These are phyloP conservation scores for Enteromius unitaeniatus DNA, from an alignment of 2,797 vertebrate genomes.

Conservation along the genomic window DNA sequence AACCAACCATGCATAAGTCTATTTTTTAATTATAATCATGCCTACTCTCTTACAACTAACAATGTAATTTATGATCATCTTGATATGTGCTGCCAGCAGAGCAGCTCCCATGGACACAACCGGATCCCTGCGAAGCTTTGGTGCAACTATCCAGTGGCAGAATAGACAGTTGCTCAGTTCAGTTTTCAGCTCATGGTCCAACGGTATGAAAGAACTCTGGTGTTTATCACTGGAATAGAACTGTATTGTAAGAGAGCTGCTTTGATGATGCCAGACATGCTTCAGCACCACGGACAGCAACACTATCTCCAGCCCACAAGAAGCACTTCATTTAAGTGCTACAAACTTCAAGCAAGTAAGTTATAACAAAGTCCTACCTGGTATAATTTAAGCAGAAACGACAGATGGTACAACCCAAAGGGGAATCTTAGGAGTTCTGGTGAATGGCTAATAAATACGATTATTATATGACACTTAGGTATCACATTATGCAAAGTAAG, in stretches of 20 bases:
- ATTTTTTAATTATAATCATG: background rate
- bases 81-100: background rate
- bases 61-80: background rate
- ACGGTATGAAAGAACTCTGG: background rate
- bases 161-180: background rate
- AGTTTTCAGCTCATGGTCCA: background rate
- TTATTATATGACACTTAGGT: background rate
- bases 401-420: background rate
- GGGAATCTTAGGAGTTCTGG: background rate
- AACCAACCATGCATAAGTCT: conserved; percentile 10
- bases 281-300: conserved; percentile 38
- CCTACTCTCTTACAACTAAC: background rate
- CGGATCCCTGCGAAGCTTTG: background rate
- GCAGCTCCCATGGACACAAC: background rate
- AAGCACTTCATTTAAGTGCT: background rate
- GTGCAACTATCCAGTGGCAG: conserved; percentile 9
- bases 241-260: background rate
- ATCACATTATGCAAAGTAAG: background rate
- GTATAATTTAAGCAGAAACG: background rate
- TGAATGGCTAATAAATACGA: background rate
- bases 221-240: background rate
- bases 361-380: background rate
- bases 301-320: background rate
- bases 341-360: background rate
- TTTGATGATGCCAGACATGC: background rate